Conservation (phyloP, 2,797 vertebrate genomes). For the Pterois miles region DNA sequence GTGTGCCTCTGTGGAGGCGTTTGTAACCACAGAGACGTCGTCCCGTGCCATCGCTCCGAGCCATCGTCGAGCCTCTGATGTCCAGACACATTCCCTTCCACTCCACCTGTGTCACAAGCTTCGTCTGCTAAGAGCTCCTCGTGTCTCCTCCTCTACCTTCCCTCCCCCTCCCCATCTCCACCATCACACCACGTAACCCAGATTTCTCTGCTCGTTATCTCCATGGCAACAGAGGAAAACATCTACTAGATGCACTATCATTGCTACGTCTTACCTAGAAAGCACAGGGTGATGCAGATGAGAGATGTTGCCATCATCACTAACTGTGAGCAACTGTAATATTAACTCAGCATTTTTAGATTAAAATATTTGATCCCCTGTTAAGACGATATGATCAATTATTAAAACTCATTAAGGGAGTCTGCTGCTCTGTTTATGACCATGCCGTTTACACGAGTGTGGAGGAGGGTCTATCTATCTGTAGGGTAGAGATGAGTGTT, state of each 20-base stretch:
- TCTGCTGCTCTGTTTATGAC: background rate
- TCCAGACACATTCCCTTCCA: conserved; percentile 84
- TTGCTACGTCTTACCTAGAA: background rate
- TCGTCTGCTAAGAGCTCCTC: conserved; percentile 60
- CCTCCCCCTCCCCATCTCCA: conserved; percentile 56
- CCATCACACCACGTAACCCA: conserved; percentile 71
- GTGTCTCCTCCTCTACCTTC: conserved; percentile 47
- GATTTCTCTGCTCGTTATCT: conserved; percentile 56
- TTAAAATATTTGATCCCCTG: background rate
- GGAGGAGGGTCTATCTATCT: conserved; percentile 28
- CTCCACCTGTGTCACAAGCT: conserved; percentile 76
- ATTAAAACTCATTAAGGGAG: conserved; percentile 20
- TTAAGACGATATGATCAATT: conserved; percentile 19
- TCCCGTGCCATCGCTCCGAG: conserved; percentile 62
- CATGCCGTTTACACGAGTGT: background rate
- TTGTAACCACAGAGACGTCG: conserved; percentile 13
- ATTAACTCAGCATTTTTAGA: background rate
- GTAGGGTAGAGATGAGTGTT: conserved; percentile 15
- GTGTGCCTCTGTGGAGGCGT: conserved; percentile 4
- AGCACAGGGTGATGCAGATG: background rate
- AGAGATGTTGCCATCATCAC: background rate
- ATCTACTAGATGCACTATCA: background rate
- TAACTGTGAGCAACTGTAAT: background rate
- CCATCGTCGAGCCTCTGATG: conserved; percentile 63
- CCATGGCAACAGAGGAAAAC: conserved; percentile 69